phyloP scores from a whole-genome alignment of 2,888 invertebrate species.

The Acrobasis consociella region DNA sequence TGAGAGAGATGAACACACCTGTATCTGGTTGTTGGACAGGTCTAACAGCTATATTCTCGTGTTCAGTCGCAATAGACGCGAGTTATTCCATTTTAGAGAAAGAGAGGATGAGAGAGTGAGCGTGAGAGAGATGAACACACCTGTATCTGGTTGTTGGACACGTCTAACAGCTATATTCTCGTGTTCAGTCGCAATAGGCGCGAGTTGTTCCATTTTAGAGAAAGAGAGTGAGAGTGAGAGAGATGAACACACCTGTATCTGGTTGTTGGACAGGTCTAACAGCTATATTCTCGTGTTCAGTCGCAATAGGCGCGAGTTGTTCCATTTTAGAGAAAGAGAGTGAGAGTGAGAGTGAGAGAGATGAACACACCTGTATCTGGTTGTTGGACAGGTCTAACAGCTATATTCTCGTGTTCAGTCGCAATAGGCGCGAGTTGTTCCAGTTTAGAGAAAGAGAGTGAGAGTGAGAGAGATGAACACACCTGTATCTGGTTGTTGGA shows the following conservation, averaged over 20 bases:
- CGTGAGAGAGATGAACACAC: constrained; percentile 40
- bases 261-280: constrained; percentile 90
- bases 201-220: constrained; percentile 88
- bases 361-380: constrained; percentile 72
- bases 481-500: constrained; percentile 86
- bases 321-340: constrained; percentile 77
- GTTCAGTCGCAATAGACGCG: constrained; percentile 89
- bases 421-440: constrained; percentile 88
- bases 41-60: constrained; percentile 90
- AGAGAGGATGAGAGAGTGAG: too few relatives aligned
- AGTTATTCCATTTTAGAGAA: constrained; percentile 86
- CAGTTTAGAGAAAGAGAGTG: constrained; percentile 79
- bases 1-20: constrained; percentile 51
- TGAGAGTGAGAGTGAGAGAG: too few relatives aligned
- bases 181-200: constrained; percentile 88
- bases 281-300: constrained; percentile 89
- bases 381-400: constrained; percentile 91
- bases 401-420: constrained; percentile 88
- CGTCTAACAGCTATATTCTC: constrained; percentile 89
- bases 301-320: constrained; percentile 89
- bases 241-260: constrained; percentile 70
- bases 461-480: constrained; percentile 15
- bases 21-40: constrained; percentile 87
- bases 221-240: too few relatives aligned
- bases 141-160: constrained; percentile 87